Percentiles rank a stretch among this genome's conserved stretches.
Conservation (phyloP, 2,888 invertebrate species). For the Amphiduros pacificus region DNA sequence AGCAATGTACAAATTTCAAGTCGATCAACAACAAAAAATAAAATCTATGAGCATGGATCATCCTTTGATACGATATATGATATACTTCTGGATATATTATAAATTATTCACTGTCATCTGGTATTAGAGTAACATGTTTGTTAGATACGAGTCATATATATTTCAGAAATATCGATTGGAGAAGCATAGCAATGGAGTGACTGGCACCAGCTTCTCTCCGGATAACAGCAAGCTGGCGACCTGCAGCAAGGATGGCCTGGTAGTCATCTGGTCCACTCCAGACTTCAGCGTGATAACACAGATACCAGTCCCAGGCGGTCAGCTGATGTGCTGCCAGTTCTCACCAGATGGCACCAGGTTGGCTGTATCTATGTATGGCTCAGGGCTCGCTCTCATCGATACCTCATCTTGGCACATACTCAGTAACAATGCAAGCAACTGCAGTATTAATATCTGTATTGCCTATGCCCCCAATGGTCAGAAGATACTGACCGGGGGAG, state of each 20-base stretch:
- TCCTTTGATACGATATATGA: too few relatives aligned
- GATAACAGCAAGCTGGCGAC: conserved; percentile 8
- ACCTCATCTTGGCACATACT: conserved; percentile 2
- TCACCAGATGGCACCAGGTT: conserved; percentile 14
- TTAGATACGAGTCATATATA: too few relatives aligned
- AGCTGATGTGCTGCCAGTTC: conserved; percentile 4
- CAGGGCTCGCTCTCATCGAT: conserved; percentile 5
- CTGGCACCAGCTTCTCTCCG: conserved; percentile 14
- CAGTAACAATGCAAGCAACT: not conserved
- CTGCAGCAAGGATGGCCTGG: conserved; percentile 18
- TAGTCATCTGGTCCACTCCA: conserved; percentile 8
- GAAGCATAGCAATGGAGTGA: conserved; percentile 14
- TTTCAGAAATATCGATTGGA: too few relatives aligned
- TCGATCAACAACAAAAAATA: too few relatives aligned
- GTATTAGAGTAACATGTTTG: too few relatives aligned
- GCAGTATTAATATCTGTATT: conserved; percentile 5
- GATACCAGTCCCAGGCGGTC: not conserved
- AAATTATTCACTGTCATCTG: too few relatives aligned
- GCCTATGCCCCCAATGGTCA: conserved; percentile 12
- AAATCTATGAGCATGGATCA: too few relatives aligned
- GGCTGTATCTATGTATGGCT: conserved; percentile 9
- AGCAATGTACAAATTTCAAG: too few relatives aligned
- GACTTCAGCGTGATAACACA: not conserved
- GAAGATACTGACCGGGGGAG: conserved; percentile 17
- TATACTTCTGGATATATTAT: too few relatives aligned